Evolutionary conservation across 2,888 invertebrate species (phyloP).

Genomic region (Aleiodes testaceus): DNA sequence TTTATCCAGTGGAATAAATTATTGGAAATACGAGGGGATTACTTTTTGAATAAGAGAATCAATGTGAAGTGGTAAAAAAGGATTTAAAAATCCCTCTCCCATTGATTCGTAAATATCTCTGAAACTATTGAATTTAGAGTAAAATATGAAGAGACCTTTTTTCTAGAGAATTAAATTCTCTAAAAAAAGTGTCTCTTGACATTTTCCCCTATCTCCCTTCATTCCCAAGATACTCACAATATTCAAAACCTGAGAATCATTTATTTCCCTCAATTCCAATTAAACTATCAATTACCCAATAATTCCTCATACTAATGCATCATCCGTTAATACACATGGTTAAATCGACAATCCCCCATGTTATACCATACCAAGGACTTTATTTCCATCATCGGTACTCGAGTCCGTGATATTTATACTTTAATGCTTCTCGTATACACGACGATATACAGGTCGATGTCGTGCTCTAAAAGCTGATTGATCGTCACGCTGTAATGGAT

Average conservation of each 20-base stretch:
- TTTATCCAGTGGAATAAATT: no score
- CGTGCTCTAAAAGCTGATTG: slow-evolving; percentile 44
- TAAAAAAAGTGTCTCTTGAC: background rate
- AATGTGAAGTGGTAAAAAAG: no score
- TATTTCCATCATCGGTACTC: slow-evolving; percentile 7
- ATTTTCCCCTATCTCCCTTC: background rate
- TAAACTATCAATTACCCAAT: no score
- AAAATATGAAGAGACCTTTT: background rate
- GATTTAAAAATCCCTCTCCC: no score
- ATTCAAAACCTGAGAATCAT: no score
- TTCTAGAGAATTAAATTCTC: background rate
- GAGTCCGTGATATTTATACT: slow-evolving; percentile 23
- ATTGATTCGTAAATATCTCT: background rate
- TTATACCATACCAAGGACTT: background rate
- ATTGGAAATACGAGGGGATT: no score
- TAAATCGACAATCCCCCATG: background rate
- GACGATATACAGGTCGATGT: slow-evolving; percentile 28
- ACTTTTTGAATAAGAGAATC: no score
- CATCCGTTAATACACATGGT: background rate
- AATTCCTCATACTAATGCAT: background rate
- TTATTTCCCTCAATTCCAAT: no score
- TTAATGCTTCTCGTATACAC: slow-evolving; percentile 32
- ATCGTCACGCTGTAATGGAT: slow-evolving; percentile 43
- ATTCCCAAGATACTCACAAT: background rate
- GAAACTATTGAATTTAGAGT: background rate